These are phyloP conservation scores for Otolemur garnettii DNA, from an alignment of 2,113 vertebrate species.

Conservation along the genomic window DNA sequence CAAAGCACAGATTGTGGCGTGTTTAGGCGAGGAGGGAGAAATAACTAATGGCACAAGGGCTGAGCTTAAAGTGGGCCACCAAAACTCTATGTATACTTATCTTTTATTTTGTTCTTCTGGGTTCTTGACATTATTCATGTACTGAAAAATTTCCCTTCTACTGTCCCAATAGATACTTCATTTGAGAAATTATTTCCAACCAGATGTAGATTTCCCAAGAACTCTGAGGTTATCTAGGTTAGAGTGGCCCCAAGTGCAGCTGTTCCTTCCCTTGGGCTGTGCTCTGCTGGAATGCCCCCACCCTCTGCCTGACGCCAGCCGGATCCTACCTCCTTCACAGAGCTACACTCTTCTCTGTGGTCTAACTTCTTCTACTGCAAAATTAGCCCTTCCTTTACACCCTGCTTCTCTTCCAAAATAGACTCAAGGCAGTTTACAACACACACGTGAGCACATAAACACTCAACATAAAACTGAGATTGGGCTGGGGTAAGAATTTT, in stretches of 20 bases:
- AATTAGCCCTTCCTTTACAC: slow-evolving; percentile 5
- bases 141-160: not conserved
- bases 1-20: not conserved
- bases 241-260: not conserved
- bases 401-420: slow-evolving; percentile 29
- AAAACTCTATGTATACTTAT: not conserved
- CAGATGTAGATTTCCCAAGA: not conserved
- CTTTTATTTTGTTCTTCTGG: not conserved
- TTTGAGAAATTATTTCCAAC: slow-evolving; percentile 36
- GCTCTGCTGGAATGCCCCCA: not conserved
- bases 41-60: not conserved
- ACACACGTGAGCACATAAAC: not conserved
- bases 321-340: not conserved
- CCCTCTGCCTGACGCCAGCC: not conserved
- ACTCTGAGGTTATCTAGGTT: not conserved
- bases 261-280: not conserved
- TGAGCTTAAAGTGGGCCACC: not conserved
- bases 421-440: slow-evolving; percentile 8
- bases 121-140: not conserved
- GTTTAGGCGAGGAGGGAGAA: not conserved
- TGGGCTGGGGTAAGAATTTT: not conserved
- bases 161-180: not conserved
- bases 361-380: not conserved
- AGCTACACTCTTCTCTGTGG: not conserved
- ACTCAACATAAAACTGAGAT: not conserved